phyloP scores from a whole-genome alignment of 2,113 vertebrate species.

The Callipepla californica region DNA sequence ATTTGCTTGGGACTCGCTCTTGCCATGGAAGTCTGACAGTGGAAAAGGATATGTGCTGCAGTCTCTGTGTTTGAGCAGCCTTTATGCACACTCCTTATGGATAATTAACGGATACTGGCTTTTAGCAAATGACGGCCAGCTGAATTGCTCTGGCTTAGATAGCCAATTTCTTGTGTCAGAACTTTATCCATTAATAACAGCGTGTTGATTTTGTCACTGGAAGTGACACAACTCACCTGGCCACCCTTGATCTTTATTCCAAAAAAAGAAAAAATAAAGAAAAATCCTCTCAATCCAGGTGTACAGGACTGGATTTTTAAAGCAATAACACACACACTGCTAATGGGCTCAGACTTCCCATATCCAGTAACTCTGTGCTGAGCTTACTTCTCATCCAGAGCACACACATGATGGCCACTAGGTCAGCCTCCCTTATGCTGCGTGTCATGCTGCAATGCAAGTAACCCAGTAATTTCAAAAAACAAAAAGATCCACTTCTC shows the following conservation, averaged over 20 bases:
- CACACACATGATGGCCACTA: neutral
- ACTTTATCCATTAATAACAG: neutral
- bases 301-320: neutral
- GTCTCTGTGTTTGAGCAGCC: neutral
- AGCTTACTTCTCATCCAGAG: neutral
- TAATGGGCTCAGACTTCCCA: neutral
- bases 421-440: neutral
- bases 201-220: neutral
- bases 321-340: neutral
- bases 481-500: neutral
- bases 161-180: neutral
- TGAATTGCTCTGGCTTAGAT: neutral
- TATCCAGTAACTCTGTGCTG: neutral
- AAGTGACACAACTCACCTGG: neutral
- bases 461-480: neutral
- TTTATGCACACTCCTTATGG: neutral
- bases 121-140: neutral
- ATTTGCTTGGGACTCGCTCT: neutral
- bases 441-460: neutral
- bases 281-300: neutral
- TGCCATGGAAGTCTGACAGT: neutral
- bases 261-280: neutral
- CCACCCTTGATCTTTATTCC: neutral
- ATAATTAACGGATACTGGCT: slow-evolving; percentile 1
- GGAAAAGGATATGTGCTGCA: neutral